phyloP scores from a whole-genome alignment of 2,888 invertebrate species.

The Ichneumoninae sp. region DNA sequence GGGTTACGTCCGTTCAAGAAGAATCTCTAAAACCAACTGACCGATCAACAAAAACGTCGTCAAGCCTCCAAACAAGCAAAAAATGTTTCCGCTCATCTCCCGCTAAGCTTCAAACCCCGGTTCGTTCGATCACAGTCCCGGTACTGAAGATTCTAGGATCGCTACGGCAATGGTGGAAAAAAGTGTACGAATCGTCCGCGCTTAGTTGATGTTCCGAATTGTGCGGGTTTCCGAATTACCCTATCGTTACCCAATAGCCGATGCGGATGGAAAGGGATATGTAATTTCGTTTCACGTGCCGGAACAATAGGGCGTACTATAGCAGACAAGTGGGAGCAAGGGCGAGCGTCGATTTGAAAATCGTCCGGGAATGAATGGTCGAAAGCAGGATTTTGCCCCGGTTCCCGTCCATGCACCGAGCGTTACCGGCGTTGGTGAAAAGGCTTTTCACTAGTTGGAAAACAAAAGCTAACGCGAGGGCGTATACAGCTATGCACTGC shows the following conservation, averaged over 20 bases:
- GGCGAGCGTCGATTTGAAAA: slow-evolving; percentile 52
- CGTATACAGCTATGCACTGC: slow-evolving; percentile 1
- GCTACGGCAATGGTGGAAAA: not conserved
- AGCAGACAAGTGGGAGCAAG: slow-evolving; percentile 12
- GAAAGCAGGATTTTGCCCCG: slow-evolving; percentile 10
- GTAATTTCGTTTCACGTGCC: slow-evolving; percentile 15
- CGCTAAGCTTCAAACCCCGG: no score
- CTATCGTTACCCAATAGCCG: not conserved
- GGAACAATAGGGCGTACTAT: slow-evolving; percentile 2
- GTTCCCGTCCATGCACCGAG: slow-evolving; percentile 20
- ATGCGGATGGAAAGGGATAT: not conserved
- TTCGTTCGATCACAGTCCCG: no score
- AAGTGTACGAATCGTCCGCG: not conserved
- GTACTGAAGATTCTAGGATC: not conserved
- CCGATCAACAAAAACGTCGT: no score
- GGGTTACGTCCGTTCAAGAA: no score
- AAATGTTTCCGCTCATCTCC: no score
- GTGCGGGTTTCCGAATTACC: not conserved
- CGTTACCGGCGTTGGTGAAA: slow-evolving; percentile 52
- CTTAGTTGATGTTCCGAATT: not conserved
- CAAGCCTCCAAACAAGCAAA: no score
- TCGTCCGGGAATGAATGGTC: slow-evolving; percentile 33
- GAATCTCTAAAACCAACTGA: no score
- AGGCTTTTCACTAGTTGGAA: slow-evolving; percentile 63
- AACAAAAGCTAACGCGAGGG: slow-evolving; percentile 54